Base-by-base conservation (phyloP, 2,888 invertebrate species). In the Frankliniella fusca region DNA sequence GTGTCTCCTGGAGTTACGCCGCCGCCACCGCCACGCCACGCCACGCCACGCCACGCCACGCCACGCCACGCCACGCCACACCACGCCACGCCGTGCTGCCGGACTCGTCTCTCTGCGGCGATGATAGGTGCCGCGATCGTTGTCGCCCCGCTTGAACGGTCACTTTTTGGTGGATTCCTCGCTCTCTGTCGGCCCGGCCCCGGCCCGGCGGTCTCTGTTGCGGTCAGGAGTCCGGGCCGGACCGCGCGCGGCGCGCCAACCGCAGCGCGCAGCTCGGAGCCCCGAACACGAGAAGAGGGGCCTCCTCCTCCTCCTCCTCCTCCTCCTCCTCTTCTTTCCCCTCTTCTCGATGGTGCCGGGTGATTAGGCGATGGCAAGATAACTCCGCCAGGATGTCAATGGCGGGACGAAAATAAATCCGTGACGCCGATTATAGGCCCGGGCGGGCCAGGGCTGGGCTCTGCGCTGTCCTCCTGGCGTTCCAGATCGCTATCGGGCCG, bases 51-150 rank as follows among this genome's bases (percentile, higher is more conserved):
- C 38, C 38, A 38, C 38, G 38, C 38, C 38, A 38, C 38, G 38
- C 2, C 38, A 38, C 38, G 38, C 38, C 38, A 38, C 38, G 38
- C 38, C 5, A 38, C 38, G 38, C 38, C 5, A 5, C 38, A 5
- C 38, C 38, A 38, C 38, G 38, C 38, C 38, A 38, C 38, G 38
- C 38, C 38, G 38, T 5, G 38, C 38, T 5, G 38, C 38, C 38
- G 38, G 38, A 38, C 38, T 38, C 38, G 38, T 38, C 38, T 38
- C 38, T 38, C 38, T 38, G 38, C 38, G 38, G 38, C 23, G 27
- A 23, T 76, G 70, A 76, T 76, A 76, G 70, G 70, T 76, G 70
- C 27, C 70, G n/a, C n/a, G 70, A 76, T 76, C 70, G 27, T 27
- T 23, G 70, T 27, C 23, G 70, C 27, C 23, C 70, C 70, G 70